These are phyloP conservation scores for Mesochorus sp. DNA, from an alignment of 2,888 invertebrate genomes.

Conservation along the genomic window DNA sequence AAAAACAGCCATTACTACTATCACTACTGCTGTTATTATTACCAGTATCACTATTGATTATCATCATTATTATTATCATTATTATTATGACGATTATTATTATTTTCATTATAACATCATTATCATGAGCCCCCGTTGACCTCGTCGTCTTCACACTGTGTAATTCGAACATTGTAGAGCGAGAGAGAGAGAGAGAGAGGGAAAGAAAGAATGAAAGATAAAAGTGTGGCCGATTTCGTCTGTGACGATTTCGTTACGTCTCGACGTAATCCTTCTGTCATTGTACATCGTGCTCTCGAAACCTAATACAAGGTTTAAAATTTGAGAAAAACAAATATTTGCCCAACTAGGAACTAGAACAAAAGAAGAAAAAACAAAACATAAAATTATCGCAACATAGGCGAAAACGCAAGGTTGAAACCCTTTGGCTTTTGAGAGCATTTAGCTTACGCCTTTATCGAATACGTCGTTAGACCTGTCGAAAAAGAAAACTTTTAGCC, in stretches of 20 bases:
- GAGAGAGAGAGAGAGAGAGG: no score
- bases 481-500: no score
- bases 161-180: constrained; percentile 40
- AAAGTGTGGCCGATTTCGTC: constrained; percentile 35
- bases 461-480: constrained; percentile 41
- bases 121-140: constrained; percentile 58
- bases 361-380: constrained; percentile 4
- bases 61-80: constrained; percentile 66
- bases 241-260: constrained; percentile 42
- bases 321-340: constrained; percentile 24
- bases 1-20: constrained; percentile 62
- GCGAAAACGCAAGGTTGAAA: constrained; percentile 27
- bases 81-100: constrained; percentile 24
- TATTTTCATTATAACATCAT: constrained; percentile 41
- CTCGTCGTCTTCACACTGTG: constrained; percentile 55
- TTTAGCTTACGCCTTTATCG: constrained; percentile 34
- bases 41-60: constrained; percentile 71
- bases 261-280: constrained; percentile 25
- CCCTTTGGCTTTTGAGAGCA: constrained; percentile 34
- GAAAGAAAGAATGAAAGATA: background rate
- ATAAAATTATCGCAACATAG: constrained; percentile 18
- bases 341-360: constrained; percentile 1
- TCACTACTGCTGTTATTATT: constrained; percentile 69
- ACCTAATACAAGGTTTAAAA: constrained; percentile 35
- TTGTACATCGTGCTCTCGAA: background rate